These are phyloP conservation scores for Lymantria dispar DNA, from an alignment of 2,888 invertebrate species.

Conservation along the genomic window DNA sequence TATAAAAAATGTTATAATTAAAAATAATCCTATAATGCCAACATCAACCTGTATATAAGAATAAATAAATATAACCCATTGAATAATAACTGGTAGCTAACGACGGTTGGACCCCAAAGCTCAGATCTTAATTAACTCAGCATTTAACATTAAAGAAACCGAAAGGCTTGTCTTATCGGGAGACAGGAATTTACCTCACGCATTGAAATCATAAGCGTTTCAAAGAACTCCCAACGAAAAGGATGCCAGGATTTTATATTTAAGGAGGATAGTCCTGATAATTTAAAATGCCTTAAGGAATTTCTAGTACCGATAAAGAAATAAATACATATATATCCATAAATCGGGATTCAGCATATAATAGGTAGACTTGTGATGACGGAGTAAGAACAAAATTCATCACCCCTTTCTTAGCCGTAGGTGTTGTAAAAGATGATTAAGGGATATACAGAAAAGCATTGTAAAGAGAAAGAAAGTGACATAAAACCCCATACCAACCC, in stretches of 20 bases:
- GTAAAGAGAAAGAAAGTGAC: no score
- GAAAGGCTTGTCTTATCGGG: slow-evolving; percentile 38
- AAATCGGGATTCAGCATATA: no score
- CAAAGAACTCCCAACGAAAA: slow-evolving; percentile 58
- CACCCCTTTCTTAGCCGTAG: no score
- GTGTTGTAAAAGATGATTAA: no score
- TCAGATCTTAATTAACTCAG: slow-evolving; percentile 72
- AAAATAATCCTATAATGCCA: neutral
- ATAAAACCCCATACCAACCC: no score
- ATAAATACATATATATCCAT: no score
- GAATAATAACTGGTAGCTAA: slow-evolving; percentile 35
- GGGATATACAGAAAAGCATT: no score
- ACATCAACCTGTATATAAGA: neutral
- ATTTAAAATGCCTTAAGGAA: neutral
- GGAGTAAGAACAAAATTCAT: no score
- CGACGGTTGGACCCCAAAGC: slow-evolving; percentile 32
- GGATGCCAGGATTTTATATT: slow-evolving; percentile 16
- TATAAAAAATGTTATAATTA: no score
- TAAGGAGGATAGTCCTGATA: slow-evolving; percentile 7
- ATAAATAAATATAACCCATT: slow-evolving; percentile 9
- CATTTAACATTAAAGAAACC: slow-evolving; percentile 47
- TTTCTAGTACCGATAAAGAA: no score
- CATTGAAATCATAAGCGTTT: slow-evolving; percentile 80
- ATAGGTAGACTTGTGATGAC: no score
- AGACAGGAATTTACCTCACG: slow-evolving; percentile 69